Evolutionary conservation across 2,888 invertebrate species (phyloP).

Genomic region (Melinaea marsaeus): DNA sequence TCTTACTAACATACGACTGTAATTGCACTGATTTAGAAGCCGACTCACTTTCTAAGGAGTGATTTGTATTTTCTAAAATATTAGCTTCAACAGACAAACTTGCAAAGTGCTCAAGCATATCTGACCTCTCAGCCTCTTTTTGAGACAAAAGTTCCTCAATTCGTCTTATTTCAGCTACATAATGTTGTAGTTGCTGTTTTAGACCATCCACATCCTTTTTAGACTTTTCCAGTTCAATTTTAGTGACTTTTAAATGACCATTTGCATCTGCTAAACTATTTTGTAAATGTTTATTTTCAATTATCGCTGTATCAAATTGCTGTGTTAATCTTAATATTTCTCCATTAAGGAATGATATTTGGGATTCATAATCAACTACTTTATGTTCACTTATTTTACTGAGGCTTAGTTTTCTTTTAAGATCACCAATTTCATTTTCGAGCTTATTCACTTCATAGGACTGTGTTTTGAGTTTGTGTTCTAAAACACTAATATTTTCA

Average conservation of each 20-base stretch:
- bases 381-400: slow-evolving; percentile 70
- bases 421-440: slow-evolving; percentile 74
- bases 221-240: slow-evolving; percentile 82
- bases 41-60: slow-evolving; percentile 86
- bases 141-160: slow-evolving; percentile 86
- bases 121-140: slow-evolving; percentile 87
- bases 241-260: slow-evolving; percentile 79
- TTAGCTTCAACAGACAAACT: slow-evolving; percentile 87
- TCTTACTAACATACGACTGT: slow-evolving; percentile 66
- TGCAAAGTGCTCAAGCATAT: slow-evolving; percentile 88
- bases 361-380: slow-evolving; percentile 69
- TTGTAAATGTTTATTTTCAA: slow-evolving; percentile 85
- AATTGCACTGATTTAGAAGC: slow-evolving; percentile 81
- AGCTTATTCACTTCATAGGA: slow-evolving; percentile 74
- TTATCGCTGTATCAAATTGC: slow-evolving; percentile 77
- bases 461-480: slow-evolving; percentile 81
- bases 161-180: slow-evolving; percentile 87
- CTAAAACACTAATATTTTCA: slow-evolving; percentile 80
- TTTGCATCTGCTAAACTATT: slow-evolving; percentile 82
- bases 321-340: slow-evolving; percentile 77
- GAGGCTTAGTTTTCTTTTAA: slow-evolving; percentile 74
- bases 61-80: slow-evolving; percentile 86
- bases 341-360: slow-evolving; percentile 77
- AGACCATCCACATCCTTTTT: slow-evolving; percentile 84
- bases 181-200: slow-evolving; percentile 87